Conservation (phyloP, 1,140 invertebrate species). For the Lepidotrigona ventralis region DNA sequence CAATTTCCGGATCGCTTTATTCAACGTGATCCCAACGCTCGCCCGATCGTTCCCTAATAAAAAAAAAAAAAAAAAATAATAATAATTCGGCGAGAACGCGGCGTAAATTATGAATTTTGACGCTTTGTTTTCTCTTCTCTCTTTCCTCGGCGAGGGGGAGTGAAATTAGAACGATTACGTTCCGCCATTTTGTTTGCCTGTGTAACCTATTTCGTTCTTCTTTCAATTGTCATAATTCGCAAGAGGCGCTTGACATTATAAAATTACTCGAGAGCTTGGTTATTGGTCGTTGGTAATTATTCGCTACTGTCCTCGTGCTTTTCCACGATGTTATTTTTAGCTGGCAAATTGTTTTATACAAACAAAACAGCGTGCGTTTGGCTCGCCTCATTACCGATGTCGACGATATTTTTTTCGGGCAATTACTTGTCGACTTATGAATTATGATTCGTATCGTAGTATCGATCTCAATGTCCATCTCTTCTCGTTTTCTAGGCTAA, state of each 20-base stretch:
- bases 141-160: no score
- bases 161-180: neutral
- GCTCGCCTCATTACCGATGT: no score
- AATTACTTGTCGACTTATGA: constrained; percentile 14
- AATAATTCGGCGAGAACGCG: neutral
- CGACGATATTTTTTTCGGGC: neutral
- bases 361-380: no score
- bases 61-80: neutral
- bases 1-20: constrained; percentile 38
- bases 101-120: neutral
- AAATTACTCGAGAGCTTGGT: neutral
- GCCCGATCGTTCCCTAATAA: neutral
- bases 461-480: constrained; percentile 13
- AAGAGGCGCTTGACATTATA: neutral
- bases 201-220: no score
- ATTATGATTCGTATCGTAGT: neutral
- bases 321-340: no score
- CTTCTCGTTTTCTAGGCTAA: neutral
- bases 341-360: no score
- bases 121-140: neutral
- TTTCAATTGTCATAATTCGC: no score
- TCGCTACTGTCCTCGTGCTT: no score
- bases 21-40: constrained; percentile 1
- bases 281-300: neutral
- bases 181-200: no score